Evolutionary conservation across 2,797 vertebrate genomes (phyloP).

Genomic region (Hypotaenidia philippensis): DNA sequence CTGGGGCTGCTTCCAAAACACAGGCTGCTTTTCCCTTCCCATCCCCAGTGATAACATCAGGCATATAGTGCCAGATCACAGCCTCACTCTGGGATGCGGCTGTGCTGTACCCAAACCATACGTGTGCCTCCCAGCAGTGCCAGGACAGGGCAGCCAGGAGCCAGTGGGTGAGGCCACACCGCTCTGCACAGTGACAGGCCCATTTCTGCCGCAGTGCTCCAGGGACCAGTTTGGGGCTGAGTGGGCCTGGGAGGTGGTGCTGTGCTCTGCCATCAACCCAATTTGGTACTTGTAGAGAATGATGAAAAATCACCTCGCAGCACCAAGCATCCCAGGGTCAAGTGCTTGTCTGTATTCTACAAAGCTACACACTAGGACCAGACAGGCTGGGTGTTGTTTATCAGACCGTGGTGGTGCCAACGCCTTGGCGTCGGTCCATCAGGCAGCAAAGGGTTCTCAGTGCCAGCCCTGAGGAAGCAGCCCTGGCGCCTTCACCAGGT

Average conservation of each 20-base stretch:
- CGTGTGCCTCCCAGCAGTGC: neutral
- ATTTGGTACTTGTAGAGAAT: neutral
- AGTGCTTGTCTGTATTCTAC: too few relatives aligned
- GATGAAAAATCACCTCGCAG: neutral
- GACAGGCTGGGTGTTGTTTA: too few relatives aligned
- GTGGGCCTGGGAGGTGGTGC: neutral
- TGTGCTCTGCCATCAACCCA: neutral
- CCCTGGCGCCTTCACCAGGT: neutral
- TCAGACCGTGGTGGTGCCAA: neutral
- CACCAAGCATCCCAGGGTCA: accelerated
- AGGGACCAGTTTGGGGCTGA: neutral
- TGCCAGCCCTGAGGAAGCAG: neutral
- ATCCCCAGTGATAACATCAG: too few relatives aligned
- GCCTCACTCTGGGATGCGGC: neutral
- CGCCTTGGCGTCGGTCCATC: too few relatives aligned
- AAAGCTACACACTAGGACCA: neutral
- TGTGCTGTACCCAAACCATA: neutral
- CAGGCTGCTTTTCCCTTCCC: too few relatives aligned
- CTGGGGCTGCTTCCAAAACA: neutral
- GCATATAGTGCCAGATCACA: too few relatives aligned
- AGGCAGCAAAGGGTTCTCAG: too few relatives aligned
- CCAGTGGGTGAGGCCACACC: neutral
- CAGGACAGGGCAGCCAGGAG: neutral
- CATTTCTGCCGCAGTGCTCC: neutral
- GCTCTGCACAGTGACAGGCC: accelerated